Evolutionary conservation across 2,888 invertebrate species (phyloP), one percentile per base, ranked within the genome.

Genomic region (Eilema caniola): DNA sequence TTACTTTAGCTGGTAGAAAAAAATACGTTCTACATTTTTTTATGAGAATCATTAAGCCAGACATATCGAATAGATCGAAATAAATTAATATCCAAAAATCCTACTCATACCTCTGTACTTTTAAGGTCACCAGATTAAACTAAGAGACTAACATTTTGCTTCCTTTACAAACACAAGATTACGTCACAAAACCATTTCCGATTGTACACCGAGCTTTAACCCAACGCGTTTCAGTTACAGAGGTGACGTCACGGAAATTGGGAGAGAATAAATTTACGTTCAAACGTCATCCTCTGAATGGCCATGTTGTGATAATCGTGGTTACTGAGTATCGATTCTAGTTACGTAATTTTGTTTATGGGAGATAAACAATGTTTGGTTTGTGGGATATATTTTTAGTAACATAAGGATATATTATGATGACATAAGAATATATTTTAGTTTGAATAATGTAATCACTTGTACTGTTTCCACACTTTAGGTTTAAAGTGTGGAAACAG

Each of bases 211-310:
- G n/a, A 61, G 61, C 63, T 67, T 71, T 63, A 67, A 68, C 73
- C 70, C 72, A 53, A 72, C 79, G 74, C 64, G 78, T 81, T 83
- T 76, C 77, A 75, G 81, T 79, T 80, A 74, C 76, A 72, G 69
- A 64, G 62, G 74, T 79, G 84, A 83, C 77, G 83, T 78, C 82
- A 81, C 82, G 84, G 85, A 85, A 85, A 87, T 86, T 83, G 85
- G 71, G 66, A 84, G 71, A 72, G 82, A 83, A 84, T 84, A 85
- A 82, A 86, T 86, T 84, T 80, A 73, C 70, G 83, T 75, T 77
- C 63, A 76, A 81, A 72, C 75, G 79, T 82, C 79, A 78, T 72
- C 68, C 72, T 76, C 70, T 77, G 76, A 83, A 76, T 82, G 64
- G 75, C 63, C 41, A 59, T 76, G 76, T 76, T 83, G 73, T 74